These are phyloP conservation scores for Huso huso DNA, from an alignment of 2,797 vertebrate species.

Conservation along the genomic window DNA sequence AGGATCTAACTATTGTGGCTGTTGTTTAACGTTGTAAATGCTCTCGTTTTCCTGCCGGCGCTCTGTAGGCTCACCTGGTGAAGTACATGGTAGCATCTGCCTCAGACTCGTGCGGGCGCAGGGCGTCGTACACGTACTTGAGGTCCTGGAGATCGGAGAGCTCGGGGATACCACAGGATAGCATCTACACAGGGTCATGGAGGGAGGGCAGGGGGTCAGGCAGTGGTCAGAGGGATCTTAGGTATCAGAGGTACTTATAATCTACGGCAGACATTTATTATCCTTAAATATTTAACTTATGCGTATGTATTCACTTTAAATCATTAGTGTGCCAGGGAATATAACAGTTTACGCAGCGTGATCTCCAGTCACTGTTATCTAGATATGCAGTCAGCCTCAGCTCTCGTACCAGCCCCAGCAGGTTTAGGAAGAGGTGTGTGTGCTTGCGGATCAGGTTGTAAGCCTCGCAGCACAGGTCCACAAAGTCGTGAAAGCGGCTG, in stretches of 20 bases:
- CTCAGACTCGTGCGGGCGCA: constrained; percentile 87
- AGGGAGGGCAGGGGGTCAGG: neutral
- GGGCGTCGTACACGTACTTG: constrained; percentile 87
- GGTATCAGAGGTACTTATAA: too few species aligned
- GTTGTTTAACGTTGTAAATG: neutral
- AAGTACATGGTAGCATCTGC: constrained; percentile 92
- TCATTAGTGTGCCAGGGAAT: neutral
- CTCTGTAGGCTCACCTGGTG: constrained; percentile 64
- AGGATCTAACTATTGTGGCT: neutral
- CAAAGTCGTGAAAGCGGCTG: constrained; percentile 94
- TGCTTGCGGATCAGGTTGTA: constrained; percentile 97
- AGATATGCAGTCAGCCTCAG: neutral
- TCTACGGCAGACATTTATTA: too few species aligned
- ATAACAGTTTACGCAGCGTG: too few species aligned
- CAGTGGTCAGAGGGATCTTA: too few species aligned
- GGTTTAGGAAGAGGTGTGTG: constrained; percentile 90
- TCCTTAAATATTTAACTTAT: too few species aligned
- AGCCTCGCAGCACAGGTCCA: constrained; percentile 93
- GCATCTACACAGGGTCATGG: constrained; percentile 63
- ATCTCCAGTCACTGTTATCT: too few species aligned
- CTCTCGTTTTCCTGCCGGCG: neutral
- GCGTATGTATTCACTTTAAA: neutral
- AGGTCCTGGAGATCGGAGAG: constrained; percentile 86
- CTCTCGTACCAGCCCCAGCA: constrained; percentile 81
- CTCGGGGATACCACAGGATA: constrained; percentile 93